These are phyloP conservation scores for Drosophila nr. fundita DNA, from an alignment of 2,888 invertebrate genomes.

Conservation along the genomic window DNA sequence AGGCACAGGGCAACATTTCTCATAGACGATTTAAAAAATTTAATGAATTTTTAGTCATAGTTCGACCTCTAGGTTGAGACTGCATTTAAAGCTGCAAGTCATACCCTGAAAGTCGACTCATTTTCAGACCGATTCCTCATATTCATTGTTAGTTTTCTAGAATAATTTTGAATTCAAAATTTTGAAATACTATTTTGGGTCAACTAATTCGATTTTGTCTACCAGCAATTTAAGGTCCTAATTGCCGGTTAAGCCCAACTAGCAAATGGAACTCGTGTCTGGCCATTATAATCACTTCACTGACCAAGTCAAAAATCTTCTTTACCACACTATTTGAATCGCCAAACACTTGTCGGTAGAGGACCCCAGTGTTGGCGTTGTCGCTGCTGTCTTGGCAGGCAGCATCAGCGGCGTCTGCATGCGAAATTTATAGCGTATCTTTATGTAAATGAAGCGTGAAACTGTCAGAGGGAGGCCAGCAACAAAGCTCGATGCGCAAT, in stretches of 20 bases:
- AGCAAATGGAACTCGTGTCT: slow-evolving; percentile 14
- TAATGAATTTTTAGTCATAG: neutral
- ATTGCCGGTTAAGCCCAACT: slow-evolving; percentile 7
- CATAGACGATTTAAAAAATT: neutral
- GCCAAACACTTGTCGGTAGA: slow-evolving; percentile 45
- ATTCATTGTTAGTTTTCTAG: neutral
- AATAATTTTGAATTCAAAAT: neutral
- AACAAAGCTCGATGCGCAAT: slow-evolving; percentile 12
- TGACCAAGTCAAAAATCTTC: slow-evolving; percentile 16
- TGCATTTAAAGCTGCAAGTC: neutral
- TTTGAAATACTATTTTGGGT: neutral
- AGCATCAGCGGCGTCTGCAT: slow-evolving; percentile 18
- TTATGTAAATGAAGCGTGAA: slow-evolving; percentile 70
- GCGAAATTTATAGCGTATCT: slow-evolving; percentile 54
- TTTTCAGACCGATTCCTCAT: neutral
- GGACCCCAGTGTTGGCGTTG: slow-evolving; percentile 18
- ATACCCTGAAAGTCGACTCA: neutral
- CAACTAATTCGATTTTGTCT: neutral
- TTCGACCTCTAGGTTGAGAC: neutral
- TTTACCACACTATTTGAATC: slow-evolving; percentile 33
- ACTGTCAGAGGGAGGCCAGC: slow-evolving; percentile 25
- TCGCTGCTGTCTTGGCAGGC: slow-evolving; percentile 7
- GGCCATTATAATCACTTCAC: slow-evolving; percentile 18
- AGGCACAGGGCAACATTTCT: neutral
- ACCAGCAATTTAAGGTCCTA: neutral